These are phyloP conservation scores for Polymixis flavicincta DNA, from an alignment of 2,888 invertebrate species.

Conservation along the genomic window DNA sequence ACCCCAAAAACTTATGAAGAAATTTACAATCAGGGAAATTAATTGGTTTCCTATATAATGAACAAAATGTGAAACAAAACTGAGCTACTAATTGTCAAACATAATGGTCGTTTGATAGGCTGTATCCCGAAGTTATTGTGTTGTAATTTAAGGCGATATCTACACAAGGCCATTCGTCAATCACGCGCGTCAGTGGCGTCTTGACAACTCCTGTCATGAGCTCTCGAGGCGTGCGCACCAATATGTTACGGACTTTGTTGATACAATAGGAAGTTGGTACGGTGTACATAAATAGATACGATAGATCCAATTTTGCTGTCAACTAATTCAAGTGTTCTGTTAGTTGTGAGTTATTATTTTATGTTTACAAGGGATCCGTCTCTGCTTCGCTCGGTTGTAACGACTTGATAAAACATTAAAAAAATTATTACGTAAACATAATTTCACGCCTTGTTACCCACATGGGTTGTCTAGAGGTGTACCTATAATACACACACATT, in stretches of 20 bases:
- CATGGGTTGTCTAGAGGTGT: too few relatives aligned
- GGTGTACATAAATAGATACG: neutral
- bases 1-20: too few relatives aligned
- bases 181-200: conserved; percentile 66
- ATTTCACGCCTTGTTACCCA: too few relatives aligned
- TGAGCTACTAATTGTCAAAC: neutral
- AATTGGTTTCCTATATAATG: too few relatives aligned
- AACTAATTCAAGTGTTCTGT: neutral
- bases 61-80: too few relatives aligned
- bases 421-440: too few relatives aligned
- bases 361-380: neutral
- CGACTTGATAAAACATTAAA: neutral
- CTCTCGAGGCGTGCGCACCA: conserved; percentile 70
- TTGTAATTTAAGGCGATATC: conserved; percentile 53
- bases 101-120: neutral
- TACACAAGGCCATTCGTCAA: conserved; percentile 72
- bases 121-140: conserved; percentile 32
- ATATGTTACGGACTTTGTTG: conserved; percentile 68
- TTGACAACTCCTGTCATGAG: conserved; percentile 72
- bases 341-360: neutral
- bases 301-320: neutral
- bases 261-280: conserved; percentile 20
- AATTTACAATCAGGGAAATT: neutral
- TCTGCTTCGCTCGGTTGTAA: neutral
- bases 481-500: too few relatives aligned